These are phyloP conservation scores for Athrips mouffetella DNA, from an alignment of 2,888 invertebrate species.

Conservation along the genomic window DNA sequence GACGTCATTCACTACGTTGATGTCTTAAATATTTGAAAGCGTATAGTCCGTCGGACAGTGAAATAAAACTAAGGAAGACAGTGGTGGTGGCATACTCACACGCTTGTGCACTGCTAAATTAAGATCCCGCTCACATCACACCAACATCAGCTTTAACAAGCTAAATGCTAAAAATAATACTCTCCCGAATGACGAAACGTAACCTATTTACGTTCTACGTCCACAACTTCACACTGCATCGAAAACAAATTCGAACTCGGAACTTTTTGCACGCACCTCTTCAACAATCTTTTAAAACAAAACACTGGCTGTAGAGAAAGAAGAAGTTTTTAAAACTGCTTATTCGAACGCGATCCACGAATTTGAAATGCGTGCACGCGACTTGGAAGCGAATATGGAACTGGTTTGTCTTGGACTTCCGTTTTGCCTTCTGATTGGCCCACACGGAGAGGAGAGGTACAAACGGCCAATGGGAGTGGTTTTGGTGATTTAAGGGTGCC, in stretches of 20 bases:
- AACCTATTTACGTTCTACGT: conserved; percentile 52
- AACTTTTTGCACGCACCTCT: conserved; percentile 4
- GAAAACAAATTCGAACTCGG: neutral
- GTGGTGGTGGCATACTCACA: conserved; percentile 61
- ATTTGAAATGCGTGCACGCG: conserved; percentile 54
- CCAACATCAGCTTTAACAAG: conserved; percentile 71
- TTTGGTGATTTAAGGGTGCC: conserved; percentile 44
- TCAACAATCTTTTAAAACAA: conserved; percentile 26
- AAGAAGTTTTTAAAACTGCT: conserved; percentile 27
- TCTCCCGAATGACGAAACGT: conserved; percentile 62
- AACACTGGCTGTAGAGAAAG: conserved; percentile 32
- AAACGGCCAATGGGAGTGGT: conserved; percentile 48
- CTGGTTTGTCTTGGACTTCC: conserved; percentile 68
- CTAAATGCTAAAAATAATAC: conserved; percentile 73
- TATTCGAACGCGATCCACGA: conserved; percentile 40
- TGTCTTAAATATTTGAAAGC: neutral
- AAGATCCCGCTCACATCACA: conserved; percentile 68
- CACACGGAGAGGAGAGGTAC: conserved; percentile 38
- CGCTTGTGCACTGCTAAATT: conserved; percentile 68
- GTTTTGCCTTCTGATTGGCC: conserved; percentile 56
- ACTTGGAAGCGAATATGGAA: conserved; percentile 62
- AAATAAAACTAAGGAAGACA: conserved; percentile 63
- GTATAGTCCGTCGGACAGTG: conserved; percentile 32
- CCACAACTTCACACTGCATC: conserved; percentile 2
- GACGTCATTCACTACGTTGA: neutral